phyloP scores from a whole-genome alignment of 2,113 vertebrate species.

The Thamnaconus septentrionalis region DNA sequence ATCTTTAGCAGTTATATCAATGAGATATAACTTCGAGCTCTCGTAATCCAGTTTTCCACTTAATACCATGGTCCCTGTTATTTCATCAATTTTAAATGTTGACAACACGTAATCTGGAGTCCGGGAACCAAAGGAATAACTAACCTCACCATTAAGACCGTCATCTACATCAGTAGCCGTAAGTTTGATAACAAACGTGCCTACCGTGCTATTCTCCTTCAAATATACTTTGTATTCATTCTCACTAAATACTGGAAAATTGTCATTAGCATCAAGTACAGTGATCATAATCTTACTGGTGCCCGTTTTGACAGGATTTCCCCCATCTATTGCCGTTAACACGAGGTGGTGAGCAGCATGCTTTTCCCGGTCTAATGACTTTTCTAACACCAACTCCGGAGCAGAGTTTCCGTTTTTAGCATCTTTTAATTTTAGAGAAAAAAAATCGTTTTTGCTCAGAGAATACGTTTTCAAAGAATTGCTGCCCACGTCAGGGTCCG shows the following conservation, averaged over 20 bases:
- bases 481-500: conserved; percentile 79
- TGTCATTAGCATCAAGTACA: conserved; percentile 80
- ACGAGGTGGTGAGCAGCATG: conserved; percentile 69
- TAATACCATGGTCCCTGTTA: conserved; percentile 77
- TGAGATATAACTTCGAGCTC: conserved; percentile 78
- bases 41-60: conserved; percentile 65
- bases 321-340: conserved; percentile 73
- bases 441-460: conserved; percentile 76
- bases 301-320: conserved; percentile 61
- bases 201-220: conserved; percentile 61
- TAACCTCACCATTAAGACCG: conserved; percentile 81
- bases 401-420: conserved; percentile 38
- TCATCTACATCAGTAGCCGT: conserved; percentile 69
- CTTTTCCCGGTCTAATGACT: conserved; percentile 70
- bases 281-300: conserved; percentile 49
- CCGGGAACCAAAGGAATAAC: conserved; percentile 77
- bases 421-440: conserved; percentile 45
- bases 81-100: conserved; percentile 71
- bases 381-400: conserved; percentile 71
- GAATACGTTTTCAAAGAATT: conserved; percentile 79
- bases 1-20: conserved; percentile 70
- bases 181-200: conserved; percentile 27
- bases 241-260: conserved; percentile 70
- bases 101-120: conserved; percentile 67
- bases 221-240: conserved; percentile 56